Conservation (phyloP, 2,113 vertebrate genomes). For the Rhabdomys dilectus region DNA sequence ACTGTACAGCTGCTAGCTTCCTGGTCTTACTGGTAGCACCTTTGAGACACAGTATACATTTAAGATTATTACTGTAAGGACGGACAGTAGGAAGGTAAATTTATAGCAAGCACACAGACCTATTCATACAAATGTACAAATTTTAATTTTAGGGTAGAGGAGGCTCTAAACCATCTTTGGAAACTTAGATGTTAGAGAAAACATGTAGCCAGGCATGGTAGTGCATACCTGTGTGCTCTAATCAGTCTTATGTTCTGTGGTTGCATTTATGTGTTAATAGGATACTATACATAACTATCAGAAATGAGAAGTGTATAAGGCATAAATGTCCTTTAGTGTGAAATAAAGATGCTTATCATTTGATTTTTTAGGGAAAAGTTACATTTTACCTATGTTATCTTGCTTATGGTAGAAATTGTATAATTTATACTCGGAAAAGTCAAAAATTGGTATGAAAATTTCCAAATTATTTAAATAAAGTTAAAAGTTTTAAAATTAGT, state of each 20-base stretch:
- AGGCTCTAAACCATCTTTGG: not conserved
- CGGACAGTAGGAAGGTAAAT: not conserved
- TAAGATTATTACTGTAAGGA: not conserved
- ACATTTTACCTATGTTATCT: constrained; percentile 16
- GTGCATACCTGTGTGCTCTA: not conserved
- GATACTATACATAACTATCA: not conserved
- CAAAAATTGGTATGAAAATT: not conserved
- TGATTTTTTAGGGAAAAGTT: constrained; percentile 29
- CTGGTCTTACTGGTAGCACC: not conserved
- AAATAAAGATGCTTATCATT: constrained; percentile 23
- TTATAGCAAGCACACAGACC: not conserved
- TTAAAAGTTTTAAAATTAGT: constrained; percentile 41
- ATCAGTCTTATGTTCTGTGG: not conserved
- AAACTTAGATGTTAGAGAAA: not conserved
- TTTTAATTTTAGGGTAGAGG: not conserved
- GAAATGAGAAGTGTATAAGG: constrained; percentile 36
- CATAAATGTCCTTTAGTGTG: not conserved
- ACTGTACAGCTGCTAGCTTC: not conserved
- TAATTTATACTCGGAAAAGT: constrained; percentile 30
- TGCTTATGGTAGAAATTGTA: constrained; percentile 30
- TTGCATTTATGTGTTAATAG: not conserved
- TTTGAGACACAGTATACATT: not conserved
- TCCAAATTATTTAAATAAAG: constrained; percentile 24
- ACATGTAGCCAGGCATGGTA: not conserved
- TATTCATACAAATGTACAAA: not conserved